Percentiles rank a stretch among this genome's conserved stretches.
Evolutionary conservation across 2,113 vertebrate species (phyloP).

Genomic region (Heliornis fulica): DNA sequence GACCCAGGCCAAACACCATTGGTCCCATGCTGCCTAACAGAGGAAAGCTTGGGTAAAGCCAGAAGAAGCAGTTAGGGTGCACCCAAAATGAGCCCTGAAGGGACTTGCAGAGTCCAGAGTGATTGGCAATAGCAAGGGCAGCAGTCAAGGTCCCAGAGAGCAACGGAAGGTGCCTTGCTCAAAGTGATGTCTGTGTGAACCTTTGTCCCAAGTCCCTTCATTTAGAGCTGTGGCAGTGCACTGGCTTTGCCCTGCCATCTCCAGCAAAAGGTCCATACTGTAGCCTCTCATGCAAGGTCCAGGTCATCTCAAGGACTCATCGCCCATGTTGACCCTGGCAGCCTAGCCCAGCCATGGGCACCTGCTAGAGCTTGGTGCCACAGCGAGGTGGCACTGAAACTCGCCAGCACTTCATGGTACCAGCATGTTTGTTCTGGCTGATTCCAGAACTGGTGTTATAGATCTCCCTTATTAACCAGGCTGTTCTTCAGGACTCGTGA

Average conservation of each 20-base stretch:
- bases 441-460: neutral
- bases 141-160: neutral
- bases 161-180: neutral
- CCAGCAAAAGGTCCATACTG: neutral
- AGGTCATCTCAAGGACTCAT: no score
- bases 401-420: neutral
- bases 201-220: rapidly evolving
- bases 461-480: neutral
- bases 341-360: neutral
- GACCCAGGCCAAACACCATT: neutral
- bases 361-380: no score
- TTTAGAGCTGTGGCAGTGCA: neutral
- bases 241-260: neutral
- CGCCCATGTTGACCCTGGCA: neutral
- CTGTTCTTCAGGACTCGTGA: neutral
- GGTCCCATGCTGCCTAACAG: neutral
- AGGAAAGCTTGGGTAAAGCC: neutral
- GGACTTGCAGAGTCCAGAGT: neutral
- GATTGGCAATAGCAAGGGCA: neutral
- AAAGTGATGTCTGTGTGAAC: neutral
- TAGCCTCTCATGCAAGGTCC: neutral
- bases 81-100: neutral
- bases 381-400: neutral
- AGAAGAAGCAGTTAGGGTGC: neutral
- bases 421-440: rapidly evolving